Evolutionary conservation across 2,888 invertebrate genomes (phyloP).

Genomic region (Hypena proboscidalis): DNA sequence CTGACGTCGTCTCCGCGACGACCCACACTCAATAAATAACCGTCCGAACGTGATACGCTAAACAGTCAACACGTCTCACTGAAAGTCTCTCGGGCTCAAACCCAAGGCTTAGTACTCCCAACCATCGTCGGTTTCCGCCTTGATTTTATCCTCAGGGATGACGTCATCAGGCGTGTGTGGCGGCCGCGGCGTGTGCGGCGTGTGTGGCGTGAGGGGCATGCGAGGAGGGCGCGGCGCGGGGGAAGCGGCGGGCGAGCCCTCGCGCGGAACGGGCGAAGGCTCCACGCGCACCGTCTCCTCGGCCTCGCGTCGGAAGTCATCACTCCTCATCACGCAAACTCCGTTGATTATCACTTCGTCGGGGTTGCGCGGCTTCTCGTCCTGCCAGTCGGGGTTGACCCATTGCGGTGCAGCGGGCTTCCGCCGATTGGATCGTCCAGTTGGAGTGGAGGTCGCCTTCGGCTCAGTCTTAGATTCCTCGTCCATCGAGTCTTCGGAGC

Average conservation of each 20-base stretch:
- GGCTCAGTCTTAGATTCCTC: slow-evolving; percentile 86
- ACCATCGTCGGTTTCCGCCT: slow-evolving; percentile 86
- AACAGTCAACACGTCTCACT: slow-evolving; percentile 43
- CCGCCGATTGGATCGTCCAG: slow-evolving; percentile 87
- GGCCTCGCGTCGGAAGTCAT: slow-evolving; percentile 88
- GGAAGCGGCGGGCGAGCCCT: slow-evolving; percentile 66
- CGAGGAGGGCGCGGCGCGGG: slow-evolving; percentile 58
- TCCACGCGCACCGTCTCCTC: slow-evolving; percentile 92
- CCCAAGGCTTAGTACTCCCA: slow-evolving; percentile 84
- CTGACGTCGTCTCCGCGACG: slow-evolving; percentile 51
- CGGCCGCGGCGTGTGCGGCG: slow-evolving; percentile 46
- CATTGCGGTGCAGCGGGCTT: slow-evolving; percentile 99
- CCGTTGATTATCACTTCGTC: slow-evolving; percentile 97
- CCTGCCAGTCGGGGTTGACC: slow-evolving; percentile 98
- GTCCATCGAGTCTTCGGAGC: slow-evolving; percentile 87
- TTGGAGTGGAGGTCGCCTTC: slow-evolving; percentile 80
- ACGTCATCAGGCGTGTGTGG: slow-evolving; percentile 60
- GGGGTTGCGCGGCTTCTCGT: slow-evolving; percentile 84
- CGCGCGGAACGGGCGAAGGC: slow-evolving; percentile 88
- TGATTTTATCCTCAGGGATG: slow-evolving; percentile 81
- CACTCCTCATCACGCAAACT: slow-evolving; percentile 95
- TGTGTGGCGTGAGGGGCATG: slow-evolving; percentile 52
- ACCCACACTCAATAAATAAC: slow-evolving; percentile 52
- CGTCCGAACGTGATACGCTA: slow-evolving; percentile 44
- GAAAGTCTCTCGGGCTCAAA: slow-evolving; percentile 21